Percentiles rank a stretch among this genome's conserved stretches.
phyloP scores from a whole-genome alignment of 2,113 vertebrate species.

The Chaenocephalus aceratus region DNA sequence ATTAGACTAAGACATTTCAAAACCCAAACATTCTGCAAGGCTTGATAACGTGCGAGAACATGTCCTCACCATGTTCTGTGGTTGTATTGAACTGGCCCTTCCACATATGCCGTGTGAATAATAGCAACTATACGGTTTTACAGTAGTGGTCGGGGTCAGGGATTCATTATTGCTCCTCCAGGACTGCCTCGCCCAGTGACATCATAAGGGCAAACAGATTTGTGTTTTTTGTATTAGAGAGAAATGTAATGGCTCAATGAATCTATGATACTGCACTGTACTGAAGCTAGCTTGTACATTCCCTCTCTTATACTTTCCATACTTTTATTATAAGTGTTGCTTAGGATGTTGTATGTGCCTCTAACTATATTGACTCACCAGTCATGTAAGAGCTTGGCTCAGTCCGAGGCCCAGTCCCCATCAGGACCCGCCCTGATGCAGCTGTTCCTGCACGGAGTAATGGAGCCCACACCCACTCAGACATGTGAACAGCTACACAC shows the following conservation, averaged over 20 bases:
- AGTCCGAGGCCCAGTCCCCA: neutral
- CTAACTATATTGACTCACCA: neutral
- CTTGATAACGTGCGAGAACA: neutral
- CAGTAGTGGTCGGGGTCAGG: constrained; percentile 9
- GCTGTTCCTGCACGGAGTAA: constrained; percentile 55
- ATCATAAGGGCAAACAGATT: constrained; percentile 11
- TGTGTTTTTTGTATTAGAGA: neutral
- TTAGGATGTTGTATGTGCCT: neutral
- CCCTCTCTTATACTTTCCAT: neutral
- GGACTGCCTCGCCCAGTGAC: constrained; percentile 63
- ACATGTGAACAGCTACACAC: constrained; percentile 8
- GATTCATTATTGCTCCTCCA: constrained; percentile 49
- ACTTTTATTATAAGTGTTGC: neutral
- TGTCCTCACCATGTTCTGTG: neutral
- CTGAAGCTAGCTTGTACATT: too few species aligned
- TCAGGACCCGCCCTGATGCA: constrained; percentile 67
- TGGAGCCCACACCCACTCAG: constrained; percentile 36
- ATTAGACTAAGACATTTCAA: too few species aligned
- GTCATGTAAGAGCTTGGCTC: constrained; percentile 44
- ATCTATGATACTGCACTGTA: neutral
- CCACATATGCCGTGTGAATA: constrained; percentile 24
- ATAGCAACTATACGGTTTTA: constrained; percentile 41
- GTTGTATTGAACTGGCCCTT: neutral
- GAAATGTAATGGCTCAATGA: neutral
- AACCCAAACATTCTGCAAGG: too few species aligned